Percentiles rank a stretch among this genome's conserved stretches.
phyloP scores from a whole-genome alignment of 2,888 invertebrate species.

The Cheilosia variabilis region DNA sequence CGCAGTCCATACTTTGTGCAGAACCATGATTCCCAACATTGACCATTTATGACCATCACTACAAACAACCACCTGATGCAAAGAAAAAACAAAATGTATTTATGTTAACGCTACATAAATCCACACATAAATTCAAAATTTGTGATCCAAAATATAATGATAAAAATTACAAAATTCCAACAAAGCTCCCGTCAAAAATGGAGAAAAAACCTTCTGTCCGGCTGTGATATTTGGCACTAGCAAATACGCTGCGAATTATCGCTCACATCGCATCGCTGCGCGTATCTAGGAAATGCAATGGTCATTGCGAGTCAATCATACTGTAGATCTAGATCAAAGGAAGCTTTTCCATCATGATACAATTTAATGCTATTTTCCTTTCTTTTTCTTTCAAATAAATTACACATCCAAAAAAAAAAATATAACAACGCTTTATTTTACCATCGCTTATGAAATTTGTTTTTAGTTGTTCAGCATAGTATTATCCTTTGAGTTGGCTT shows the following conservation, averaged over 20 bases:
- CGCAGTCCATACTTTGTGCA: slow-evolving; percentile 28
- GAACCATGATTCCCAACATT: slow-evolving; percentile 25
- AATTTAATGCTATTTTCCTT: slow-evolving; percentile 67
- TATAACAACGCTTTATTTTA: slow-evolving; percentile 49
- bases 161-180: slow-evolving; percentile 62
- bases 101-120: slow-evolving; percentile 46
- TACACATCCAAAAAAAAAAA: slow-evolving; percentile 47
- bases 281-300: slow-evolving; percentile 63
- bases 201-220: slow-evolving; percentile 41
- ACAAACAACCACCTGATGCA: slow-evolving; percentile 20
- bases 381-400: slow-evolving; percentile 65
- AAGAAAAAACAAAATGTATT: slow-evolving; percentile 7
- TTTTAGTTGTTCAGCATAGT: slow-evolving; percentile 60
- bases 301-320: slow-evolving; percentile 66
- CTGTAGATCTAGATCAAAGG: slow-evolving; percentile 66
- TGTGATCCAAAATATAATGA: slow-evolving; percentile 79
- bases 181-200: slow-evolving; percentile 49
- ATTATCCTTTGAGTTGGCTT: slow-evolving; percentile 47
- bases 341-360: slow-evolving; percentile 71
- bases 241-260: slow-evolving; percentile 83
- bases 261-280: slow-evolving; percentile 76
- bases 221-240: slow-evolving; percentile 82
- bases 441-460: slow-evolving; percentile 64
- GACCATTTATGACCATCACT: slow-evolving; percentile 45
- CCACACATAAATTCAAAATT: slow-evolving; percentile 64